Conservation (phyloP, 2,797 vertebrate genomes). For the Melanogrammus aeglefinus region DNA sequence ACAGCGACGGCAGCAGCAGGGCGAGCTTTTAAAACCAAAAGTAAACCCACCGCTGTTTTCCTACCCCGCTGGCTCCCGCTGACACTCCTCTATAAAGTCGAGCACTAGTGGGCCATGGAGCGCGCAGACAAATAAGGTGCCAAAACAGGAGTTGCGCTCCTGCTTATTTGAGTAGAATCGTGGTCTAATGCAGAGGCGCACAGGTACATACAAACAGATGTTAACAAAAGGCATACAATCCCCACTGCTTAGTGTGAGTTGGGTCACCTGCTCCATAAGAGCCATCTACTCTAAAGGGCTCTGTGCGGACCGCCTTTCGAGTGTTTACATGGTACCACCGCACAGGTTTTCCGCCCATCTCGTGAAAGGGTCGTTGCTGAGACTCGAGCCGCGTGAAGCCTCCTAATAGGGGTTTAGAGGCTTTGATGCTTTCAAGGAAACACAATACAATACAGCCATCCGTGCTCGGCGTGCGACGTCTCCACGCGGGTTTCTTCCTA, state of each 20-base stretch:
- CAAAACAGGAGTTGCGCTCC: background rate
- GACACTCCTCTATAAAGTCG: background rate
- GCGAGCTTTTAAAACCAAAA: constrained; percentile 2
- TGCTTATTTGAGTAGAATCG: background rate
- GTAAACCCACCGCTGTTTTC: constrained; percentile 26
- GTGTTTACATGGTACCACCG: too few species aligned
- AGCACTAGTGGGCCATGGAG: background rate
- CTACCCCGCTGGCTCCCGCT: constrained; percentile 13
- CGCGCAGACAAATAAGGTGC: background rate
- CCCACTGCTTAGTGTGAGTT: too few species aligned
- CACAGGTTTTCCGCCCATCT: background rate
- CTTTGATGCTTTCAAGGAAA: too few species aligned
- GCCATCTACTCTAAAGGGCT: too few species aligned
- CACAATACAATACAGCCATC: too few species aligned
- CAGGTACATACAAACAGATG: background rate
- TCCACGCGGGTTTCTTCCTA: background rate
- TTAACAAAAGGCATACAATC: background rate
- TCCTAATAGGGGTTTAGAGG: too few species aligned
- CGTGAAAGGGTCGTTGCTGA: too few species aligned
- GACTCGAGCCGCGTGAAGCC: too few species aligned
- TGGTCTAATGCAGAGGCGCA: background rate
- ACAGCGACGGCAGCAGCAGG: background rate
- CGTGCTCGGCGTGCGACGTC: too few species aligned
- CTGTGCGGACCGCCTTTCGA: background rate
- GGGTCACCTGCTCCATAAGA: too few species aligned